Base-by-base conservation (phyloP, 2,113 vertebrate genomes). In the Austrofundulus limnaeus region DNA sequence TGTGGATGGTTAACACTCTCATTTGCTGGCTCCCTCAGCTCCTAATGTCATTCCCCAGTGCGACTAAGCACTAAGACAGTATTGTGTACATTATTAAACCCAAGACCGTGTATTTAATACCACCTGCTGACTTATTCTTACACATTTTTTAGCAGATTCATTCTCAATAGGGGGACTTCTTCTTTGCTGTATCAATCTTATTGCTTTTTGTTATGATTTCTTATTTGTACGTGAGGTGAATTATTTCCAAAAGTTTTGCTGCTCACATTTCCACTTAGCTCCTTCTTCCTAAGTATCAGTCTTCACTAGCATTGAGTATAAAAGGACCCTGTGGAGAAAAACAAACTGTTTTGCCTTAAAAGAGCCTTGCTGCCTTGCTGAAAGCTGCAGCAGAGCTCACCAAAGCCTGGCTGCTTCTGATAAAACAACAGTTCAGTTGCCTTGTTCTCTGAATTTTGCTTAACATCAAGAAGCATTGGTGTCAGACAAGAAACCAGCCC, bases 1-100 rank as follows among this genome's bases (percentile, higher is more conserved):
- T 39, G 69, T 64, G 59, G 82, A 71, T 77, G 64, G 66, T 84
- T 84, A 79, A 85, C 8, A 50, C 31, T 78, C 66, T 67, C 62
- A 78, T 70, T 72, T 54, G 9, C 31, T 34, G 31, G 23, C 56
- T 65, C 58, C 48, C 39, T 51, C 25, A 51, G 39, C 66, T 80
- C 61, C 48, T 85, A 86, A 89, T 86, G 84, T 78, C 82, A 81
- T n/a, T 16, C 25, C 66, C 65, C 69, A 66, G 63, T 75, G 70
- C 25, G 48, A 69, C 74, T 80, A 70, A 71, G 77, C 78, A 75
- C 66, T 47, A 49, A 23, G 61, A 51, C 73, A 72, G 65, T 56
- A 66, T 64, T 19, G 48, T 80, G 75, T 76, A 72, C 70, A 78
- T 87, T 80, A 87, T 84, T 85, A 81, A 87, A 84, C 46, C 64